A percentile compares a stretch with the other conserved stretches of the same genome.
Evolutionary conservation across 2,113 vertebrate genomes (phyloP).

Genomic region (Dasyprocta punctata): DNA sequence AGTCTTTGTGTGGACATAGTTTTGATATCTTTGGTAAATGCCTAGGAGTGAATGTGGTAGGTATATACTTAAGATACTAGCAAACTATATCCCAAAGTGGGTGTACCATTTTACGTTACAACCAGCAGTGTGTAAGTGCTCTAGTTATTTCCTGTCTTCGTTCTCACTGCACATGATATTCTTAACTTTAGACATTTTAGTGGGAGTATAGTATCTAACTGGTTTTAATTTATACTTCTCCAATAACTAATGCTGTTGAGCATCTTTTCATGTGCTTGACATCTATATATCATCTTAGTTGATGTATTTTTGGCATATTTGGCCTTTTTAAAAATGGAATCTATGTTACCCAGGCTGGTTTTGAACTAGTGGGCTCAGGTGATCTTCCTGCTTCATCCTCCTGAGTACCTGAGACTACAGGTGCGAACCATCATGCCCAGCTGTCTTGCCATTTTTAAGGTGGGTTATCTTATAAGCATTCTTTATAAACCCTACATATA

Average conservation of each 20-base stretch:
- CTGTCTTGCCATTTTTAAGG: not conserved
- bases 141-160: constrained; percentile 18
- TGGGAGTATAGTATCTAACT: not conserved
- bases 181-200: constrained; percentile 29
- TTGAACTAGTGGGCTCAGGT: not conserved
- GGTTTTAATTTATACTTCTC: constrained; percentile 32
- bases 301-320: constrained; percentile 42
- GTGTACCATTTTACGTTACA: constrained; percentile 31
- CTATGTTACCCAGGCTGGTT: not conserved
- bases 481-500: constrained; percentile 29
- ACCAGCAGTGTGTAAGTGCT: not conserved
- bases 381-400: not conserved
- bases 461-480: not conserved
- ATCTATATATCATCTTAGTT: constrained; percentile 27
- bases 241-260: constrained; percentile 22
- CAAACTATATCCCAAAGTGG: constrained; percentile 34
- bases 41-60: not conserved
- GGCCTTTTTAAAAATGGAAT: not conserved
- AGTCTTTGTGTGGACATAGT: constrained; percentile 21
- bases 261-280: constrained; percentile 10
- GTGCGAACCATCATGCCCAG: not conserved
- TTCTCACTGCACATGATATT: not conserved
- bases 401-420: not conserved
- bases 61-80: constrained; percentile 22
- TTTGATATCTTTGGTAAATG: constrained; percentile 52